These are phyloP conservation scores for Halyomorpha halys DNA, from an alignment of 1,140 invertebrate genomes.

Conservation along the genomic window DNA sequence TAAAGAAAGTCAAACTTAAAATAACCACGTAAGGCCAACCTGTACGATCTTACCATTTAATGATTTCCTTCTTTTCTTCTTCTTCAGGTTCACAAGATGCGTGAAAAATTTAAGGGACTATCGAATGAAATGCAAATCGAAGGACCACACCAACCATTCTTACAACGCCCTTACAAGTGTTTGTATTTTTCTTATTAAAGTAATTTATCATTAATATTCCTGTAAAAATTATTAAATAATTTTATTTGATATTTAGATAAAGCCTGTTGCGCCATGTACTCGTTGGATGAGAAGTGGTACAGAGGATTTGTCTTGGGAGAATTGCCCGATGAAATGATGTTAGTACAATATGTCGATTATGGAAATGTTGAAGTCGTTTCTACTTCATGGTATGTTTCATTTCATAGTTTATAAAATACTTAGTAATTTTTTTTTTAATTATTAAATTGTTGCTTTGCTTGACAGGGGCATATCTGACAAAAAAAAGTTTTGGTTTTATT, in stretches of 20 bases:
- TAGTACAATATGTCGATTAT: constrained; percentile 42
- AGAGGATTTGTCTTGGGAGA: constrained; percentile 43
- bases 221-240: neutral
- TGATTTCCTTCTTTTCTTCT: neutral
- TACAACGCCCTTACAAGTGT: constrained; percentile 19
- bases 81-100: neutral
- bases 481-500: too few relatives aligned
- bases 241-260: constrained; percentile 29
- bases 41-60: too few relatives aligned
- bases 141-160: constrained; percentile 10
- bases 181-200: neutral
- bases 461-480: too few relatives aligned
- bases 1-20: too few relatives aligned
- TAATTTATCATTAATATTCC: neutral
- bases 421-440: neutral
- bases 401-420: neutral
- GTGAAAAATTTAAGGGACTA: constrained; percentile 14
- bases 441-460: too few relatives aligned
- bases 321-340: constrained; percentile 29
- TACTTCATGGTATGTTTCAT: constrained; percentile 24
- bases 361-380: constrained; percentile 39
- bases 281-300: constrained; percentile 38
- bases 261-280: constrained; percentile 34
- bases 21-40: too few relatives aligned
- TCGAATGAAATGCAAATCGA: constrained; percentile 18